These are phyloP conservation scores for Pseudomyrmex pallidus DNA, from an alignment of 1,140 invertebrate genomes.

Conservation along the genomic window DNA sequence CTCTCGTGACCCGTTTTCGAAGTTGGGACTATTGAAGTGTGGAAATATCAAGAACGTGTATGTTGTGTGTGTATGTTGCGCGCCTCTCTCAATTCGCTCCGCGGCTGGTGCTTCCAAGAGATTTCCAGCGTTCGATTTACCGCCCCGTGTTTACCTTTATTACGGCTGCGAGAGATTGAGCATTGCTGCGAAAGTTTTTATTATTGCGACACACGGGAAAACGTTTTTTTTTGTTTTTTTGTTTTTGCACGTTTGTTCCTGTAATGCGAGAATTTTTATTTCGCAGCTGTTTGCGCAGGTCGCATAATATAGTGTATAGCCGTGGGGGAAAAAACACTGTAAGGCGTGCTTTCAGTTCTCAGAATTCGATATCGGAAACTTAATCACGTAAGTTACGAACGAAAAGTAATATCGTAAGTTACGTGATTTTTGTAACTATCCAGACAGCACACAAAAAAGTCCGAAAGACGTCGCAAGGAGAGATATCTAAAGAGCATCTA, in stretches of 20 bases:
- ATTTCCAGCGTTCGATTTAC: constrained; percentile 41
- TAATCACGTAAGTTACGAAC: too few relatives aligned
- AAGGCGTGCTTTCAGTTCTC: background rate
- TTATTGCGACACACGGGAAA: constrained; percentile 11
- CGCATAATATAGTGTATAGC: background rate
- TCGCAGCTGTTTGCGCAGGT: background rate
- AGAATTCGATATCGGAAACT: background rate
- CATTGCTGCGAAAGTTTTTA: constrained; percentile 36
- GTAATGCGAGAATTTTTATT: constrained; percentile 28
- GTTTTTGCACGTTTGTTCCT: constrained; percentile 1
- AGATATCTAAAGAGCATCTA: too few relatives aligned
- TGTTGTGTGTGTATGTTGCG: background rate
- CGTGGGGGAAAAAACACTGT: background rate
- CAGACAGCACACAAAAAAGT: too few relatives aligned
- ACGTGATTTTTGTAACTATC: background rate
- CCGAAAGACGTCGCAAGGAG: too few relatives aligned
- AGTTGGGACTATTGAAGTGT: constrained; percentile 64
- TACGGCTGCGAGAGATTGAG: constrained; percentile 46
- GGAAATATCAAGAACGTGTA: constrained; percentile 51
- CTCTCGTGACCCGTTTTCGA: constrained; percentile 64
- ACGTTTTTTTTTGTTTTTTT: background rate
- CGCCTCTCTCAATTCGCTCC: constrained; percentile 5
- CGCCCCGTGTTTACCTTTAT: constrained; percentile 40
- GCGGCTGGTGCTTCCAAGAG: background rate
- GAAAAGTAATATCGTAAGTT: background rate